Evolutionary conservation across 2,888 invertebrate species (phyloP).

Genomic region (Creontiades dilutus): DNA sequence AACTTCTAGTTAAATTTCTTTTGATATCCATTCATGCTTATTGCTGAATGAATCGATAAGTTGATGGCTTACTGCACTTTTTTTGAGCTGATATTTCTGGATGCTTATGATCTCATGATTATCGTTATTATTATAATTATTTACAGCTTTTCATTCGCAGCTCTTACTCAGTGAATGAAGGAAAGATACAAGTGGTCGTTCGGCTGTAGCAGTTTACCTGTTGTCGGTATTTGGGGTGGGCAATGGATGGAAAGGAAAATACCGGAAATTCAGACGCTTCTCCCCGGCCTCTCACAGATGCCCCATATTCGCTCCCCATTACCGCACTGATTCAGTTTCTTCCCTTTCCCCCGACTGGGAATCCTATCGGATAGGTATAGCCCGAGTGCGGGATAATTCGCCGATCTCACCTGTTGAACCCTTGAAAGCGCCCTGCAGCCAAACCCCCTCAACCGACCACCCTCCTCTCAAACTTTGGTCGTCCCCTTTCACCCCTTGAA

Average conservation of each 20-base stretch:
- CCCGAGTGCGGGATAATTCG: constrained; percentile 50
- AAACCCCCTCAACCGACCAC: not conserved
- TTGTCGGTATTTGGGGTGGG: constrained; percentile 51
- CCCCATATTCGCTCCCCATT: constrained; percentile 13
- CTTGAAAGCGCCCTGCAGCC: constrained; percentile 45
- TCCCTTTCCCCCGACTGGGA: not conserved
- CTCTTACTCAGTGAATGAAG: no score
- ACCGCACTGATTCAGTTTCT: constrained; percentile 49
- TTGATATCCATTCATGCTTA: no score
- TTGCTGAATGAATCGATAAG: no score
- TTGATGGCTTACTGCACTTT: no score
- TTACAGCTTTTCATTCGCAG: no score
- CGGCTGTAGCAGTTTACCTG: constrained; percentile 26
- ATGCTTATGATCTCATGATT: no score
- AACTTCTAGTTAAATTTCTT: no score
- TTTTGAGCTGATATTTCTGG: no score
- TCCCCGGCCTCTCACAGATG: constrained; percentile 23
- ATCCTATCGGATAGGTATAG: constrained; percentile 45
- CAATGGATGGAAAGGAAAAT: constrained; percentile 61
- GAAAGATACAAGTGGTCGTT: no score
- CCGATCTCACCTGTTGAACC: constrained; percentile 64
- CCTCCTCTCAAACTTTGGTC: constrained; percentile 10
- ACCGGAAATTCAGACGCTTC: constrained; percentile 45
- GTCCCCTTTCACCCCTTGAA: constrained; percentile 1
- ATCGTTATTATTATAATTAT: no score